Evolutionary conservation across 2,888 invertebrate genomes (phyloP).

Genomic region (Synanthedon vespiformis): DNA sequence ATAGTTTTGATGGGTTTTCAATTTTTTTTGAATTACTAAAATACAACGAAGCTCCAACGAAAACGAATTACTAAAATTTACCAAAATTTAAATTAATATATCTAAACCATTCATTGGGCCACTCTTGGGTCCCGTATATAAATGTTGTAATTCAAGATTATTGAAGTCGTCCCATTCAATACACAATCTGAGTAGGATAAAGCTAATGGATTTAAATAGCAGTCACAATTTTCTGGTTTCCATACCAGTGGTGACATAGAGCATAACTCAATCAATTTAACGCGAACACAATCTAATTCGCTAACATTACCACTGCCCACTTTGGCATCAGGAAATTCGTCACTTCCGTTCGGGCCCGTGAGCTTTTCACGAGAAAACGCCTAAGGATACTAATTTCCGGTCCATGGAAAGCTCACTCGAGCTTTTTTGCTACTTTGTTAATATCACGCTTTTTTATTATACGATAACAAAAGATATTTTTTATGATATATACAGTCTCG

Average conservation of each 20-base stretch:
- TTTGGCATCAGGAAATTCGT: slow-evolving; percentile 35
- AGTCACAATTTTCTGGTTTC: neutral
- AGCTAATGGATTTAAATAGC: no score
- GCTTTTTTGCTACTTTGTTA: neutral
- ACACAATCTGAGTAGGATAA: no score
- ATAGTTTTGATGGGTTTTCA: no score
- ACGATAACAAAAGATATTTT: neutral
- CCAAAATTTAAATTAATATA: no score
- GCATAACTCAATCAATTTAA: neutral
- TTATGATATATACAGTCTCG: no score
- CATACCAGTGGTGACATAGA: neutral
- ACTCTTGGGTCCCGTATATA: no score
- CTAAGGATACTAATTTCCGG: slow-evolving; percentile 47
- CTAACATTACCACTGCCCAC: slow-evolving; percentile 21
- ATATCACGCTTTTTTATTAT: neutral
- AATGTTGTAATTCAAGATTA: no score
- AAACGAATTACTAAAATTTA: no score
- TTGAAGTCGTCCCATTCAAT: no score
- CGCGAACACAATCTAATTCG: slow-evolving; percentile 20
- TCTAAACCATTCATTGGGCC: no score
- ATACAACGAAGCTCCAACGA: no score
- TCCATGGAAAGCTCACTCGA: slow-evolving; percentile 18
- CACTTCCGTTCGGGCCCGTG: slow-evolving; percentile 28
- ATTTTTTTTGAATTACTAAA: no score
- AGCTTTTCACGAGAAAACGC: slow-evolving; percentile 25